phyloP scores from a whole-genome alignment of 2,888 invertebrate genomes.

The Trichopoda pennipes region DNA sequence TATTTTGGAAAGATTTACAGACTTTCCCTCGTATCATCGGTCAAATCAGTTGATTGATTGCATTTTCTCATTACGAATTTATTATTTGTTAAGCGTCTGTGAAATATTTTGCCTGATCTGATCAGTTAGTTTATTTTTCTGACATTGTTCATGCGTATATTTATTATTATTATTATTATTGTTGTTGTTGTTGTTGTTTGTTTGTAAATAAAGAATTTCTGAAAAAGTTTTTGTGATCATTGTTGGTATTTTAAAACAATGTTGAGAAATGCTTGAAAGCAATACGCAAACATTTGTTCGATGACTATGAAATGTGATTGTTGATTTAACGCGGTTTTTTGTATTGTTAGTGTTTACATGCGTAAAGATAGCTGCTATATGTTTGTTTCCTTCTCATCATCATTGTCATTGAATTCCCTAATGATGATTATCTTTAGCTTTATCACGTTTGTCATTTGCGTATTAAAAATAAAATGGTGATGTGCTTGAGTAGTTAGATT shows the following conservation, averaged over 20 bases:
- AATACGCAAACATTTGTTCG: constrained; percentile 65
- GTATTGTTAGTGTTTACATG: constrained; percentile 59
- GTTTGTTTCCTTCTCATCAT: constrained; percentile 13
- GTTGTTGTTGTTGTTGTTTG: too few species aligned
- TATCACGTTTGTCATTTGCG: constrained; percentile 26
- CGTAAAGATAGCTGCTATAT: constrained; percentile 53
- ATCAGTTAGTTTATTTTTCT: too few species aligned
- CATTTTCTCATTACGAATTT: constrained; percentile 43
- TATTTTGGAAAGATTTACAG: too few species aligned
- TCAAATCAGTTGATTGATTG: constrained; percentile 72
- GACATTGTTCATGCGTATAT: too few species aligned
- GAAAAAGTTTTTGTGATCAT: neutral
- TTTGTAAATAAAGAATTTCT: too few species aligned
- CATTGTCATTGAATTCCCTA: constrained; percentile 9
- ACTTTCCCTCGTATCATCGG: constrained; percentile 42
- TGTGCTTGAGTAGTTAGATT: constrained; percentile 26
- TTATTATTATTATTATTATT: too few species aligned
- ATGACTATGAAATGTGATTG: constrained; percentile 37
- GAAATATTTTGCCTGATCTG: too few species aligned
- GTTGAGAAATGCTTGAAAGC: constrained; percentile 74
- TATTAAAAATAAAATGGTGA: constrained; percentile 15
- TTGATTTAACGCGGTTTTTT: constrained; percentile 62
- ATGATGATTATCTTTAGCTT: constrained; percentile 20
- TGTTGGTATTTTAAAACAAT: constrained; percentile 25
- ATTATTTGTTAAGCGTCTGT: neutral